Evolutionary conservation across 2,797 vertebrate species (phyloP), one percentile per base, ranked within the genome.

Genomic region (Loris lydekkerianus): DNA sequence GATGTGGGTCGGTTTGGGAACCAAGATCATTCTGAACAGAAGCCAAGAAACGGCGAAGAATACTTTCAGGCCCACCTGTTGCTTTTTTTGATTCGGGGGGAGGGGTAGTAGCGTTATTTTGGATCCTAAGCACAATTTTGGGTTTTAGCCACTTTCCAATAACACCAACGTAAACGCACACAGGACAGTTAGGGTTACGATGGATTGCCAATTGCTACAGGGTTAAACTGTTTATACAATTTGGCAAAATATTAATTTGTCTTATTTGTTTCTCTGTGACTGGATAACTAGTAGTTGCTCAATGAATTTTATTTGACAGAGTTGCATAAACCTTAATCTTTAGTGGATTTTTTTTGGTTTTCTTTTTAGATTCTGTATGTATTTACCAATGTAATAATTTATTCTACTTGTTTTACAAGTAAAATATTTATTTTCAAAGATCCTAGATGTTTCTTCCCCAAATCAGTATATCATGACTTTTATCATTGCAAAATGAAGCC

Each of bases 401-500:
- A 34, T 18, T 34, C n/a, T 73, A 76, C 23, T 92, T 95, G 27
- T 81, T 85, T 91, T 95, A 53, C 18, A 69, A 69, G 3, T 53
- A n/a, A 34, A 67, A 63, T 37, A 21, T 87, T 93, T 73, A 58
- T 89, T 91, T 96, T 97, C 27, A 81, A 72, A 56, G 13, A 46
- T 58, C 13, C 23, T 21, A 11, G 18, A 6, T 86, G 18, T 69
- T 69, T 91, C 43, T 86, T 5, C 31, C 31, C 43, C 29, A 85
- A 76, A 84, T 80, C 29, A 69, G 0, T 80, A 7, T 31, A 58
- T 89, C 29, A 18, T 61, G 25, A 85, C 8, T 31, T 80, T 86
- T 85, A 84, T 69, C 61, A 60, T 4, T 91, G 56, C n/a, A 80
- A 76, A 80, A 20, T 63, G 73, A 87, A 95, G 40, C 65, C 65